A percentile compares a stretch with the other conserved stretches of the same genome.
Conservation (phyloP, 1,140 invertebrate genomes). For the Zaprionus africanus region DNA sequence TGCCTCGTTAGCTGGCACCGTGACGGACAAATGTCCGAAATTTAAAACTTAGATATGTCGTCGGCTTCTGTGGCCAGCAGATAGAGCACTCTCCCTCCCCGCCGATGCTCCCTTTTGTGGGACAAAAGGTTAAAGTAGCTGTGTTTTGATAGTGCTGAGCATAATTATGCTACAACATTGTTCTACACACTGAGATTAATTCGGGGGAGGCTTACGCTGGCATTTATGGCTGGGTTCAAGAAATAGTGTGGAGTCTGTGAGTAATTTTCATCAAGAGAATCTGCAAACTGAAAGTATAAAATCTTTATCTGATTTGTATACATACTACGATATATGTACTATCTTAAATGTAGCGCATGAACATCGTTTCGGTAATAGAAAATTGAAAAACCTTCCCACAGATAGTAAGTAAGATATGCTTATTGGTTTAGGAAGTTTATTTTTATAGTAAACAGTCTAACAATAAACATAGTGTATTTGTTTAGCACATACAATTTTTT, state of each 20-base stretch:
- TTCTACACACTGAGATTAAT: conserved; percentile 1
- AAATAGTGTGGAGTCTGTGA: background rate
- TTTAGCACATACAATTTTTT: background rate
- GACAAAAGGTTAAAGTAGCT: background rate
- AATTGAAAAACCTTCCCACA: background rate
- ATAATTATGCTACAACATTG: conserved; percentile 6
- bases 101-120: conserved; percentile 3
- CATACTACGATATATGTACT: too few relatives aligned
- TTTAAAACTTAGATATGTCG: conserved; percentile 73
- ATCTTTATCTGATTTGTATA: background rate
- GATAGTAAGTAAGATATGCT: background rate
- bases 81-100: background rate
- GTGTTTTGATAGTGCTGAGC: background rate
- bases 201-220: background rate
- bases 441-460: background rate
- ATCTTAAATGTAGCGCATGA: too few relatives aligned
- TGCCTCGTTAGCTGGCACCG: conserved; percentile 40
- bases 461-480: background rate
- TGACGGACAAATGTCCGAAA: conserved; percentile 80
- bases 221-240: background rate
- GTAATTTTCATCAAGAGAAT: background rate
- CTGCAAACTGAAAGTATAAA: background rate
- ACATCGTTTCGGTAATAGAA: too few relatives aligned
- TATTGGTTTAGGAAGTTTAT: background rate
- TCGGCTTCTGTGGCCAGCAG: conserved; percentile 39